Conservation (phyloP, 2,888 invertebrate genomes). For the Orchesellides sinensis region DNA sequence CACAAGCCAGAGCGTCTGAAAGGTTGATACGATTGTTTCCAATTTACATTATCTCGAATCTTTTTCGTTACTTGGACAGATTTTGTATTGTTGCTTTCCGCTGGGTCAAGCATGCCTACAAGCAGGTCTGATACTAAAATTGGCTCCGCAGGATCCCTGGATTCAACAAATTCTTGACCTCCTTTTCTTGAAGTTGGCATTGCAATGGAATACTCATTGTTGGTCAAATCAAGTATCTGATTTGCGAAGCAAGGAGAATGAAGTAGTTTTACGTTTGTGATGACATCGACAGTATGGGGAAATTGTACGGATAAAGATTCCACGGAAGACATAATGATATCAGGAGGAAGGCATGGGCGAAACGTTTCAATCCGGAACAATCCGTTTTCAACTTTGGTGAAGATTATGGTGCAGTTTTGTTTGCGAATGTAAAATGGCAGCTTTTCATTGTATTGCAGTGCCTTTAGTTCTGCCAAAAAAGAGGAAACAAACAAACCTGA, state of each 20-base stretch:
- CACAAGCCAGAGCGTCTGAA: conserved; percentile 46
- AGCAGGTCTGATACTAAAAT: conserved; percentile 45
- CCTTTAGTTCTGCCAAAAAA: conserved; percentile 4
- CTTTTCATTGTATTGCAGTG: neutral
- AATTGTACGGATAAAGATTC: conserved; percentile 2
- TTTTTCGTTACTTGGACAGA: neutral
- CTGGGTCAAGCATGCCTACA: conserved; percentile 20
- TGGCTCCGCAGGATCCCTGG: conserved; percentile 23
- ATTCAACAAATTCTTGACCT: conserved; percentile 19
- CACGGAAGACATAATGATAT: conserved; percentile 28
- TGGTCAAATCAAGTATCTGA: conserved; percentile 15
- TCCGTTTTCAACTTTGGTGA: neutral
- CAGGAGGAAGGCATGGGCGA: conserved; percentile 27
- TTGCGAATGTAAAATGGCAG: conserved; percentile 30
- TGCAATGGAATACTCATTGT: conserved; percentile 12
- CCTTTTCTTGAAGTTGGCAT: conserved; percentile 32
- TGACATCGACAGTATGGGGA: conserved; percentile 21
- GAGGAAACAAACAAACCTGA: neutral
- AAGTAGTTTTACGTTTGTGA: conserved; percentile 22
- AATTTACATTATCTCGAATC: conserved; percentile 36
- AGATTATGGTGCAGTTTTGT: conserved; percentile 28
- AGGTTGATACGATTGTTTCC: conserved; percentile 16
- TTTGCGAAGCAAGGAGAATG: conserved; percentile 13
- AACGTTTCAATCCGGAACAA: conserved; percentile 33
- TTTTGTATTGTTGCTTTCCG: neutral